Conservation (phyloP, 1,140 invertebrate genomes). For the Portunus trituberculatus region DNA sequence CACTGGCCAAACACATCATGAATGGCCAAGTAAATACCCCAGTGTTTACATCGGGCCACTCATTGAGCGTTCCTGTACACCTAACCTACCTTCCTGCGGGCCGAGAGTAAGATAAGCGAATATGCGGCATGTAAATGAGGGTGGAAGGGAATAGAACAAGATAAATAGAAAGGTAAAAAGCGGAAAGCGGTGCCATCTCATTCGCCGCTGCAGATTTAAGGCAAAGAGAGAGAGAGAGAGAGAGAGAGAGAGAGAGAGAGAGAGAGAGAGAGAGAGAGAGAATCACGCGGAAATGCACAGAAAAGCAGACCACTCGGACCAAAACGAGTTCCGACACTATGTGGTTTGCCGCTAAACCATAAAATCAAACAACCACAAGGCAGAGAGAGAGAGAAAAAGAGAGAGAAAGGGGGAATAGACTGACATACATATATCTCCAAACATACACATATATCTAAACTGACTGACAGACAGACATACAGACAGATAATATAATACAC, state of each 20-base stretch:
- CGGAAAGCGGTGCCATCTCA: neutral
- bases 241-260: too few relatives aligned
- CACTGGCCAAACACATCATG: neutral
- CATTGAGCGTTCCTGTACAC: constrained; percentile 10
- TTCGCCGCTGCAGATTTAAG: neutral
- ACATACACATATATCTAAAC: too few relatives aligned
- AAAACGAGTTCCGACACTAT: too few relatives aligned
- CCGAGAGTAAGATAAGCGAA: neutral
- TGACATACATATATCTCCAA: too few relatives aligned
- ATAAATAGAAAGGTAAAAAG: neutral
- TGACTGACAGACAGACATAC: too few relatives aligned
- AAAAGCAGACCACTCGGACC: too few relatives aligned
- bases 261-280: too few relatives aligned
- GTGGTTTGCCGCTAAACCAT: too few relatives aligned
- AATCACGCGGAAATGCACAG: too few relatives aligned
- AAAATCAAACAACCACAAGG: too few relatives aligned
- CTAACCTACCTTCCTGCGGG: neutral
- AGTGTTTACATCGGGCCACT: neutral
- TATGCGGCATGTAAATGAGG: constrained; percentile 12
- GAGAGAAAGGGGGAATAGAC: too few relatives aligned
- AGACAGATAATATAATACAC: too few relatives aligned
- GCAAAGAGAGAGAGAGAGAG: neutral
- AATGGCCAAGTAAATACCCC: neutral
- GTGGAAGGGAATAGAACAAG: neutral
- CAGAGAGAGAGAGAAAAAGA: neutral